A percentile compares a stretch with the other conserved stretches of the same genome.
These are phyloP conservation scores for Hoplias malabaricus DNA, from an alignment of 2,113 vertebrate genomes.

Conservation along the genomic window DNA sequence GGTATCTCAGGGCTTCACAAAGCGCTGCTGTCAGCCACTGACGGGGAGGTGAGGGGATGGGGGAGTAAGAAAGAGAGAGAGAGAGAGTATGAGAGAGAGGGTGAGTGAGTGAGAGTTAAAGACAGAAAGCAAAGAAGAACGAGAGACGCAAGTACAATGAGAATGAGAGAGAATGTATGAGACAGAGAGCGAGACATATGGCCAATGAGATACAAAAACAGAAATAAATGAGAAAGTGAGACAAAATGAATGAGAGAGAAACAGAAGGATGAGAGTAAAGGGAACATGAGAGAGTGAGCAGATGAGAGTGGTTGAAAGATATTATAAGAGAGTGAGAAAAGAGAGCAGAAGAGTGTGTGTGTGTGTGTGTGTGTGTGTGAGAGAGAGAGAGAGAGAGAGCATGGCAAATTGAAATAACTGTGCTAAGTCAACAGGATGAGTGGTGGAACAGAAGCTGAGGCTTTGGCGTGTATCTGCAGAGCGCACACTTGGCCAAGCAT, in stretches of 20 bases:
- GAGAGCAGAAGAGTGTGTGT: conserved; percentile 33
- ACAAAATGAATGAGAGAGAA: too few relatives aligned
- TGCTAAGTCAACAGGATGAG: conserved; percentile 61
- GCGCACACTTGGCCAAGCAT: conserved; percentile 43
- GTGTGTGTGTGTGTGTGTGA: conserved; percentile 23
- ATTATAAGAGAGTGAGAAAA: conserved; percentile 19
- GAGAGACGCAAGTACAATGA: too few relatives aligned
- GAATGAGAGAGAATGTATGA: too few relatives aligned
- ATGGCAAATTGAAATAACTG: conserved; percentile 55
- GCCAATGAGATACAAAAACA: too few relatives aligned
- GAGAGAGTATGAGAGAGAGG: background rate
- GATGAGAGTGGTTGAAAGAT: too few relatives aligned
- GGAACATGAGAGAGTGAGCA: too few relatives aligned
- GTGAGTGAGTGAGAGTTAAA: background rate
- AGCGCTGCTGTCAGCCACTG: conserved; percentile 62
- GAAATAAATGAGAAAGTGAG: too few relatives aligned
- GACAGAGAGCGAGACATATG: too few relatives aligned
- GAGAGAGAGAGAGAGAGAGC: conserved; percentile 8
- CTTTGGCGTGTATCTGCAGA: conserved; percentile 48
- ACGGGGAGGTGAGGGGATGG: conserved; percentile 52
- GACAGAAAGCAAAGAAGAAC: background rate
- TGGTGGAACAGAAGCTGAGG: conserved; percentile 47
- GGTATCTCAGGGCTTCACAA: conserved; percentile 68
- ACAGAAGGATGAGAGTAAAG: too few relatives aligned
- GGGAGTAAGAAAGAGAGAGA: background rate